Evolutionary conservation across 2,797 vertebrate genomes (phyloP).

Genomic region (Gymnocypris eckloni): DNA sequence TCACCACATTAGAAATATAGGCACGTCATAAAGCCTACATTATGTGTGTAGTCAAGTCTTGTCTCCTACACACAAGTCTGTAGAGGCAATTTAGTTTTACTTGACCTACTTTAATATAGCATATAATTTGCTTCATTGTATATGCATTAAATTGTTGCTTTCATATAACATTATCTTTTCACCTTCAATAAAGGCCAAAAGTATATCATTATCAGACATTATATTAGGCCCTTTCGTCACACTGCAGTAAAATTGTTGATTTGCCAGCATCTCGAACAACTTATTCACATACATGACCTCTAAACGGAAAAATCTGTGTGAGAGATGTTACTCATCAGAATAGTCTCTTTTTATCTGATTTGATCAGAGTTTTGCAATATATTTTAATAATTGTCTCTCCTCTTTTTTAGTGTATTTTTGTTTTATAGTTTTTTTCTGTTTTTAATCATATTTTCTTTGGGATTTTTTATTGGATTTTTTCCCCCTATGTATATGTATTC

Average conservation of each 20-base stretch:
- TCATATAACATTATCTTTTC: neutral
- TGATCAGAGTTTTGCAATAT: neutral
- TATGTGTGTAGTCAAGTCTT: conserved; percentile 7
- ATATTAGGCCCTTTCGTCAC: neutral
- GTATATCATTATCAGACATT: too few relatives aligned
- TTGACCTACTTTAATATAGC: conserved; percentile 36
- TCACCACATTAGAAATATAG: conserved; percentile 14
- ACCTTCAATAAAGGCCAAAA: neutral
- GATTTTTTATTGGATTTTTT: neutral
- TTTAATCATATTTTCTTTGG: neutral
- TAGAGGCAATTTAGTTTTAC: conserved; percentile 28
- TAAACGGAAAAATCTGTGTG: neutral
- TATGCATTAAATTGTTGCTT: neutral
- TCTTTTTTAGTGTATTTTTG: neutral
- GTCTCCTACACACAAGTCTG: neutral
- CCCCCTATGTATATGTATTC: neutral
- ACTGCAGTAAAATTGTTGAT: neutral
- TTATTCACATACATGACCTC: neutral
- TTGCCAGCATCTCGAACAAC: neutral
- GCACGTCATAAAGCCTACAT: conserved; percentile 18
- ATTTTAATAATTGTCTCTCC: neutral
- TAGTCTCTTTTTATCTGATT: neutral
- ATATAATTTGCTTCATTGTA: conserved; percentile 22
- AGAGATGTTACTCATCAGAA: neutral
- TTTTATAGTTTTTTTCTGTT: neutral